A percentile compares a stretch with the other conserved stretches of the same genome.
Evolutionary conservation across 2,113 vertebrate genomes (phyloP).

Genomic region (Bothrops jararaca): DNA sequence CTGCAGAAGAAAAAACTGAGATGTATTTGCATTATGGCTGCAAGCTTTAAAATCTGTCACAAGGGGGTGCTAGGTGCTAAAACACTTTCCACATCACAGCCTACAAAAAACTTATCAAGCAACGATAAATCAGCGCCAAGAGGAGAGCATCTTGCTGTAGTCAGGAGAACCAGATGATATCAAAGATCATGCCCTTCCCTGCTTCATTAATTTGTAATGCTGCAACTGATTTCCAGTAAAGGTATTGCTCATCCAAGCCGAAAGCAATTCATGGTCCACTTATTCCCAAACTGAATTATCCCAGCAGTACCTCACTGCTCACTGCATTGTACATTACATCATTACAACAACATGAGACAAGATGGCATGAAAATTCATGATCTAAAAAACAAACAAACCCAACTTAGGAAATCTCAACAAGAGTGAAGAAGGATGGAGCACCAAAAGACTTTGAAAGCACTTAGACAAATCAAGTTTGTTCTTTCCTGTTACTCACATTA

Average conservation of each 20-base stretch:
- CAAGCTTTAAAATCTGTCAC: constrained; percentile 3
- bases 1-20: not conserved
- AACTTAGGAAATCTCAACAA: not conserved
- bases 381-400: not conserved
- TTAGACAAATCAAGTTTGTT: not conserved
- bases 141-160: not conserved
- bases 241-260: not conserved
- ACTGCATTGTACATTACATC: not conserved
- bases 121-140: not conserved
- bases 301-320: not conserved
- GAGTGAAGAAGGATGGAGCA: not conserved
- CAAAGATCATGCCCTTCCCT: not conserved
- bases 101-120: not conserved
- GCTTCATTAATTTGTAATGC: not conserved
- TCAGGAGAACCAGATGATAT: not conserved
- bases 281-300: not conserved
- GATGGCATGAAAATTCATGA: not conserved
- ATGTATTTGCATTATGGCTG: not conserved
- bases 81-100: not conserved
- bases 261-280: not conserved
- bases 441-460: not conserved
- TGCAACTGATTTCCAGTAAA: not conserved
- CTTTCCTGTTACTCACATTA: not conserved
- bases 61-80: constrained; percentile 11
- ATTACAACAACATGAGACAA: not conserved